Percentiles rank a stretch among this genome's conserved stretches.
These are phyloP conservation scores for Drosophila lacicola DNA, from an alignment of 2,888 invertebrate genomes.

Conservation along the genomic window DNA sequence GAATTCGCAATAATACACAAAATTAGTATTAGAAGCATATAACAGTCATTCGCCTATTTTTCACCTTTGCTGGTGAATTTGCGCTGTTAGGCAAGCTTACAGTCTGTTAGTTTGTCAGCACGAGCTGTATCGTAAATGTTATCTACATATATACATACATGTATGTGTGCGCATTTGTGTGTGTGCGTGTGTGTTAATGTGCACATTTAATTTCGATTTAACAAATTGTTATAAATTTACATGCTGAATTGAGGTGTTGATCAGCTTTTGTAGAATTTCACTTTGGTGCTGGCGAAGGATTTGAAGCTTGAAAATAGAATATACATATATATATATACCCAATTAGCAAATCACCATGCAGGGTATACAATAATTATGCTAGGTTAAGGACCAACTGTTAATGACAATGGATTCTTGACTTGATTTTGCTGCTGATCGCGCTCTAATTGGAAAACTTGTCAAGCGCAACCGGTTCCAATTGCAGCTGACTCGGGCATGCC, in stretches of 20 bases:
- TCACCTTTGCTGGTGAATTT: too few relatives aligned
- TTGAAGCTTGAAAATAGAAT: constrained; percentile 54
- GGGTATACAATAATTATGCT: not conserved
- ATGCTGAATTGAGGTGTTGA: constrained; percentile 3
- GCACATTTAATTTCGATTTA: constrained; percentile 23
- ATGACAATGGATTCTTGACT: not conserved
- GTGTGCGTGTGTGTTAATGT: not conserved
- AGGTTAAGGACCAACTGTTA: too few relatives aligned
- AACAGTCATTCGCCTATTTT: too few relatives aligned
- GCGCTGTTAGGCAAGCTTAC: not conserved
- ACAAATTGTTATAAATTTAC: constrained; percentile 19
- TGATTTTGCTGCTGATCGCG: too few relatives aligned
- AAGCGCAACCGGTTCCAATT: constrained; percentile 23
- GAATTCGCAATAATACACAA: too few relatives aligned
- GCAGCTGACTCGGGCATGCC: constrained; percentile 21
- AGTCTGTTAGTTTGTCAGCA: not conserved
- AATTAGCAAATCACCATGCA: not conserved
- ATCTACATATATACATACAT: constrained; percentile 4
- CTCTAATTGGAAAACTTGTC: not conserved
- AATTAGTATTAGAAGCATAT: too few relatives aligned
- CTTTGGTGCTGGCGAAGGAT: constrained; percentile 74
- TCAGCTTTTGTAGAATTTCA: constrained; percentile 74
- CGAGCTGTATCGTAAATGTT: not conserved
- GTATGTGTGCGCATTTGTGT: not conserved
- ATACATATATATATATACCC: constrained; percentile 1